A percentile compares a stretch with the other conserved stretches of the same genome.
Conservation (phyloP, 1,140 invertebrate species). For the Zaprionus ghesquierei region DNA sequence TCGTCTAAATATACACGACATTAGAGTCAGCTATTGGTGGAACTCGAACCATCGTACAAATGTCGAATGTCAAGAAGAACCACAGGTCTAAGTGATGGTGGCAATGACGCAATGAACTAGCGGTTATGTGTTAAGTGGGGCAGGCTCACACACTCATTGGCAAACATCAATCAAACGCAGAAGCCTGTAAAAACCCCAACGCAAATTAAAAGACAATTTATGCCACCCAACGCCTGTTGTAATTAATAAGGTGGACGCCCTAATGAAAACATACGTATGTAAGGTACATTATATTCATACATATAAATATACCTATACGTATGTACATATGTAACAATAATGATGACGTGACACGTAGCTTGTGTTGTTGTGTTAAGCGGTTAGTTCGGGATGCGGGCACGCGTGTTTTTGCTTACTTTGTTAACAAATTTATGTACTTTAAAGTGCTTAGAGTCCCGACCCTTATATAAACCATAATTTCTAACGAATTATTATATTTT, state of each 20-base stretch:
- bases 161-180: slow-evolving; percentile 55
- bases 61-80: slow-evolving; percentile 46
- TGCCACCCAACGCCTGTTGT: background rate
- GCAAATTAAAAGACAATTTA: slow-evolving; percentile 64
- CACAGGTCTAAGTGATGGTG: slow-evolving; percentile 2
- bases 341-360: background rate
- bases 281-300: background rate
- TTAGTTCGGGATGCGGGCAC: background rate
- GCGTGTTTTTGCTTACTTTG: background rate
- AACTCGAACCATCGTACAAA: slow-evolving; percentile 39
- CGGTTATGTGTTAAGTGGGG: slow-evolving; percentile 30
- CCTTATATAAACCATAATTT: background rate
- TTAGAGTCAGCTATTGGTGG: background rate
- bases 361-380: background rate
- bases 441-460: background rate
- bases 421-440: background rate
- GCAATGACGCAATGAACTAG: background rate
- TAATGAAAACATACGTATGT: background rate
- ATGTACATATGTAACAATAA: background rate
- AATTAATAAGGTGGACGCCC: background rate
- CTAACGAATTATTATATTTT: background rate
- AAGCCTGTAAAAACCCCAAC: slow-evolving; percentile 3
- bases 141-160: background rate
- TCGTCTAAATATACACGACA: background rate
- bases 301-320: background rate